Conservation (phyloP, 2,888 invertebrate species). For the Cerastis rubricosa region DNA sequence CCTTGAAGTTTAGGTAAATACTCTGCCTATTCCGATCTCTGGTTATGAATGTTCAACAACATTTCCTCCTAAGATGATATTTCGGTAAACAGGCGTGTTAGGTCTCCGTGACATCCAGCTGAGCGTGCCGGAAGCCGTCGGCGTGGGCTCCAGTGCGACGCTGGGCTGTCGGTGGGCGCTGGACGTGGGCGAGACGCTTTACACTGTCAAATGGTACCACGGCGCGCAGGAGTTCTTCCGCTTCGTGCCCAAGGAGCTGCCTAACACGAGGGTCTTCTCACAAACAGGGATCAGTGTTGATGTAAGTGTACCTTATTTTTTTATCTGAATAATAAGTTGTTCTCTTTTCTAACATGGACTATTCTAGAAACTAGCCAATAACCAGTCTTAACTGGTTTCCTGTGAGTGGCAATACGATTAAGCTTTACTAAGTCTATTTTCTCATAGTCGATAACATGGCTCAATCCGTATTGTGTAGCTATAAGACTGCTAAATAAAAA, state of each 20-base stretch:
- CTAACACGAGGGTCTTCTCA: slow-evolving; percentile 94
- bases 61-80: slow-evolving; percentile 25
- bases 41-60: not conserved
- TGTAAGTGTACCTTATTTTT: slow-evolving; percentile 89
- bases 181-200: slow-evolving; percentile 92
- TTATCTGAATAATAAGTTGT: not conserved
- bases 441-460: not conserved
- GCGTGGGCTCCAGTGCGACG: slow-evolving; percentile 93
- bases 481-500: slow-evolving; percentile 9
- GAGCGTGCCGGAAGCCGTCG: slow-evolving; percentile 93
- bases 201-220: slow-evolving; percentile 96
- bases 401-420: slow-evolving; percentile 8
- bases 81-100: slow-evolving; percentile 85
- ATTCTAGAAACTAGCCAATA: too few relatives aligned
- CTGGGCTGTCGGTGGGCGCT: slow-evolving; percentile 94
- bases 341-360: too few relatives aligned
- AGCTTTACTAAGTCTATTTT: not conserved
- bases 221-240: slow-evolving; percentile 95
- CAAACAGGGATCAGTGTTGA: slow-evolving; percentile 93
- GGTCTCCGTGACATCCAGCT: slow-evolving; percentile 93
- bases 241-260: slow-evolving; percentile 95
- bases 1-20: too few relatives aligned
- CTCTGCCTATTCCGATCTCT: too few relatives aligned
- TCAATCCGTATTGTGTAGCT: not conserved
- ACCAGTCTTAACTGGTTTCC: not conserved